Percentiles rank a stretch among this genome's conserved stretches.
Evolutionary conservation across 1,140 invertebrate species (phyloP).

Genomic region (Aphaenogaster floridana): DNA sequence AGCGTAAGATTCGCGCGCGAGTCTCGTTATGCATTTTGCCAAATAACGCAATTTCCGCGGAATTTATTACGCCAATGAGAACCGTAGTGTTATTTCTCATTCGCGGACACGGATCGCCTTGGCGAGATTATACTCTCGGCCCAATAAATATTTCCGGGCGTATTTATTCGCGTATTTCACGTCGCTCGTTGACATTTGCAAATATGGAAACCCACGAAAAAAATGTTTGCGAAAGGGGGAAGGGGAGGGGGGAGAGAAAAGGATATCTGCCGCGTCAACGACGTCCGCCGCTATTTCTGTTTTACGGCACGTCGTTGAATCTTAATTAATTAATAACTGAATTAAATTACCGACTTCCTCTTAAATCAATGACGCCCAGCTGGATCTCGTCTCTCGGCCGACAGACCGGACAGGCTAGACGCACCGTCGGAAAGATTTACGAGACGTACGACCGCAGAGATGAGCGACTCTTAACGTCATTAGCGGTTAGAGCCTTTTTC

Average conservation of each 20-base stretch:
- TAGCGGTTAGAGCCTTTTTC: constrained; percentile 66
- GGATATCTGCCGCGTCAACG: neutral
- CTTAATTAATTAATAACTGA: constrained; percentile 41
- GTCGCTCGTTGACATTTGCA: neutral
- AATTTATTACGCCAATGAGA: neutral
- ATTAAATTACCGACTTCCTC: constrained; percentile 17
- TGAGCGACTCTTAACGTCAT: constrained; percentile 73
- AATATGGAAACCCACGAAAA: neutral
- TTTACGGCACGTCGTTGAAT: neutral
- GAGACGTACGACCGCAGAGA: constrained; percentile 63
- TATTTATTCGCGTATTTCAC: neutral
- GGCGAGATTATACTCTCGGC: neutral
- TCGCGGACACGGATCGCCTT: neutral
- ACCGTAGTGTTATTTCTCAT: neutral
- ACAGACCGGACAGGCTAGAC: neutral
- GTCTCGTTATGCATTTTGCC: constrained; percentile 24
- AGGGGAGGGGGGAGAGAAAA: neutral
- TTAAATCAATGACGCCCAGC: constrained; percentile 23
- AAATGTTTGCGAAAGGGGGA: too few relatives aligned
- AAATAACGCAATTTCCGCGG: constrained; percentile 17
- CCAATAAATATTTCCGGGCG: constrained; percentile 10
- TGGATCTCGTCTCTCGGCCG: constrained; percentile 10
- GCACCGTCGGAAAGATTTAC: constrained; percentile 63
- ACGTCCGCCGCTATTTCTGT: neutral
- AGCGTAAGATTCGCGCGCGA: constrained; percentile 27